These are phyloP conservation scores for Drymonia ruficornis DNA, from an alignment of 2,888 invertebrate genomes.

Conservation along the genomic window DNA sequence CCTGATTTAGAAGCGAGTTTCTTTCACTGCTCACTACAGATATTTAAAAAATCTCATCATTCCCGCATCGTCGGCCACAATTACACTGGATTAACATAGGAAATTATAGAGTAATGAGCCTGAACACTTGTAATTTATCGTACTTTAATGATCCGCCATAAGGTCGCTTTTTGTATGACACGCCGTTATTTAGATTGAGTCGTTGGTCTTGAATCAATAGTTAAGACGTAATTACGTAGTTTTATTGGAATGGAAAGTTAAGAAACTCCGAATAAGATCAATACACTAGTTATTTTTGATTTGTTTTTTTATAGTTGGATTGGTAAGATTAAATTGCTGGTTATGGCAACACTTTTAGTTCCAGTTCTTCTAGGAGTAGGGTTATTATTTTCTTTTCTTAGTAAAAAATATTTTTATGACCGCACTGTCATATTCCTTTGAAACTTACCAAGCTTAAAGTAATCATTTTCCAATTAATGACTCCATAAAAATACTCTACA, in stretches of 20 bases:
- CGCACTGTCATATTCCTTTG: background rate
- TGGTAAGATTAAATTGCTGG: background rate
- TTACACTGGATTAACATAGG: conserved; percentile 56
- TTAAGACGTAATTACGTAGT: background rate
- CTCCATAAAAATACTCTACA: background rate
- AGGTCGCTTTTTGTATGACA: conserved; percentile 20
- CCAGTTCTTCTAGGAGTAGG: background rate
- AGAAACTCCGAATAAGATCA: background rate
- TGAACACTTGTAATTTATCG: conserved; percentile 54
- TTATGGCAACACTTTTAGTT: background rate
- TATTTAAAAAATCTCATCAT: background rate
- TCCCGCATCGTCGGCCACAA: conserved; percentile 36
- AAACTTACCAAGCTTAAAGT: background rate
- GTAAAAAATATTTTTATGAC: background rate
- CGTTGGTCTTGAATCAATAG: conserved; percentile 5
- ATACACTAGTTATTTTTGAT: background rate
- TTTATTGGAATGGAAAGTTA: background rate
- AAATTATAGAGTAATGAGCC: conserved; percentile 59
- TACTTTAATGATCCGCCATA: conserved; percentile 45
- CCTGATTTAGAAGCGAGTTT: too few species aligned
- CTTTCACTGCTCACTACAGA: background rate
- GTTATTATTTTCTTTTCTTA: background rate
- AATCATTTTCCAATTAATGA: background rate
- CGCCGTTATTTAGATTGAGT: conserved; percentile 25
- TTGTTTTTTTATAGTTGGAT: background rate